A percentile compares a stretch with the other conserved stretches of the same genome.
These are phyloP conservation scores for Pinctada fucata DNA, from an alignment of 2,888 invertebrate genomes.

Conservation along the genomic window DNA sequence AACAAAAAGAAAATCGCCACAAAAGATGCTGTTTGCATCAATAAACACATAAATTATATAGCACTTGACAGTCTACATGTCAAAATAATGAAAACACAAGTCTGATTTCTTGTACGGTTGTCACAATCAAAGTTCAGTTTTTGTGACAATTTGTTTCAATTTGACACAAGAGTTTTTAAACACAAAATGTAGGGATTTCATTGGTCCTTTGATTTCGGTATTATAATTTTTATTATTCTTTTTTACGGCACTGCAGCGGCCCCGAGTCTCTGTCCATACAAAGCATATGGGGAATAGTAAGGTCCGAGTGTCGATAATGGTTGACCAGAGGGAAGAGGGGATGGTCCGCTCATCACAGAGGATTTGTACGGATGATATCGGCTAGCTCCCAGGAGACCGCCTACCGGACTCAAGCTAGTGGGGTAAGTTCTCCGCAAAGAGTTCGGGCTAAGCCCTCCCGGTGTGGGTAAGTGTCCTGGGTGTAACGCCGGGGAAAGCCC, in stretches of 20 bases:
- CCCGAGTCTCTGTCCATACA: conserved; percentile 83
- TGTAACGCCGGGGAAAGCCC: conserved; percentile 46
- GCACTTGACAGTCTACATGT: no score
- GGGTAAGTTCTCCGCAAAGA: conserved; percentile 88
- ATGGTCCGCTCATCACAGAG: conserved; percentile 78
- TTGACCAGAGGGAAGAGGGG: conserved; percentile 77
- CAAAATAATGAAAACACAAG: no score
- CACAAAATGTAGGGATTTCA: no score
- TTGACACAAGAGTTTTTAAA: no score
- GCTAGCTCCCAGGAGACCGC: conserved; percentile 84
- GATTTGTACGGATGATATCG: conserved; percentile 97
- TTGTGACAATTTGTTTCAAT: no score
- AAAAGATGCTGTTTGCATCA: no score
- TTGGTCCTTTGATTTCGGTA: conserved; percentile 10
- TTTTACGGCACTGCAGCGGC: conserved; percentile 63
- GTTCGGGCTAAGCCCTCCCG: conserved; percentile 79
- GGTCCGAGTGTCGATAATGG: conserved; percentile 80
- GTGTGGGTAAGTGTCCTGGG: conserved; percentile 39
- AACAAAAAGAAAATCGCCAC: not conserved
- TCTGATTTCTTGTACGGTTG: no score
- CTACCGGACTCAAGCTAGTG: conserved; percentile 78
- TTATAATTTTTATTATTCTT: not conserved
- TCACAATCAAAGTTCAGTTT: no score
- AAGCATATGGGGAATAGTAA: conserved; percentile 91
- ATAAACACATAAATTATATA: no score